Base-by-base conservation (phyloP, 2,797 vertebrate species). In the Rallus crepitans region DNA sequence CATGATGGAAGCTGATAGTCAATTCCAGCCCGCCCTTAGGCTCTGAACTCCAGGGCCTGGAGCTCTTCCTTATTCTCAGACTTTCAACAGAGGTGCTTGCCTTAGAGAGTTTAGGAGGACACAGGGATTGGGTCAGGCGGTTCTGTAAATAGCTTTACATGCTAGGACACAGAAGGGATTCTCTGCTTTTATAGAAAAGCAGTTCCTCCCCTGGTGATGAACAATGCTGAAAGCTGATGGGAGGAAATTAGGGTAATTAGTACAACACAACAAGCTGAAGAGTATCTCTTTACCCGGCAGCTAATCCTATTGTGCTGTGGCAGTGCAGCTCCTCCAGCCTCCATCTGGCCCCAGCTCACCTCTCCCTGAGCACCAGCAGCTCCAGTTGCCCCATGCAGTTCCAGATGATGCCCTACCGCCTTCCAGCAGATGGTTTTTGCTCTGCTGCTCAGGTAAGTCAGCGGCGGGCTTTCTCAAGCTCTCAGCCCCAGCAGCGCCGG, bases 351-450 rank as follows among this genome's bases (percentile, higher is more conserved):
- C 19, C 33, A 52, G 31, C 45, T 59, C 19, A n/a, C 15, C 23
- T 12, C 35, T 57, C 18, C 13, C 24, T 59, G 39, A 53, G 31
- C 20, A n/a, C 45, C 69, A 70, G 61, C 45, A 37, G 39, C 71
- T 93, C 65, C 53, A 15, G 28, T 14, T 66, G 24, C 13, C 23
- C 27, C 0, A 0, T 13, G 35, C 57, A 61, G 40, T 31, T 81
- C 31, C 35, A 0, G 2, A 5, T 45, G 47, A 27, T 8, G 6
- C 27, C 48, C 7, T 17, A 2, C 0, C 1, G 18, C 16, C 4
- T 72, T 18, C 31, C 33, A 23, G 33, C 0, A 0, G 27, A 37
- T 30, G 45, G 57, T 19, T 60, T 55, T 55, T 53, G 25, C 69
- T 77, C 4, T 1, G 12, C 42, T 47, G 37, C 37, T 53, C 42